phyloP scores from a whole-genome alignment of 2,797 vertebrate species.

The Sebastes jordani region DNA sequence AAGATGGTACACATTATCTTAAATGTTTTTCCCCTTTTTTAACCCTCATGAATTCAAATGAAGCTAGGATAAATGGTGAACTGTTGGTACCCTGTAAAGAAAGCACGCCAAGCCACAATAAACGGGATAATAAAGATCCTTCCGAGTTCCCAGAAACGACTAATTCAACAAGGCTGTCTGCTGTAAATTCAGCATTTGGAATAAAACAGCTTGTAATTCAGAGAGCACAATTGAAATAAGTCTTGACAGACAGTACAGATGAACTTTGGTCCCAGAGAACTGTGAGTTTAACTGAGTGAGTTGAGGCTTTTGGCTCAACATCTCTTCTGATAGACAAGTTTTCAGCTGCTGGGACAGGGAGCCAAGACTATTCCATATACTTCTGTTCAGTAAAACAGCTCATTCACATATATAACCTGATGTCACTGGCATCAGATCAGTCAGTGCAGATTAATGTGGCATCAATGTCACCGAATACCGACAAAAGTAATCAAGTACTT shows the following conservation, averaged over 20 bases:
- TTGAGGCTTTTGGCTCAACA: not conserved
- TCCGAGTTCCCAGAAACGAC: conserved; percentile 39
- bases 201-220: conserved; percentile 16
- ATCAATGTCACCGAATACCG: not conserved
- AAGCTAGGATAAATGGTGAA: not conserved
- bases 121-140: conserved; percentile 28
- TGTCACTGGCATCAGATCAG: conserved; percentile 17
- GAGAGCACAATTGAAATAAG: not conserved
- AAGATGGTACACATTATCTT: not conserved
- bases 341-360: not conserved
- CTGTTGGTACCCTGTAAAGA: not conserved
- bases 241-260: conserved; percentile 13
- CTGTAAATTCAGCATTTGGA: conserved; percentile 17
- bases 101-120: conserved; percentile 25
- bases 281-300: not conserved
- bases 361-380: conserved; percentile 1
- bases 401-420: conserved; percentile 3
- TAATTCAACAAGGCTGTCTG: conserved; percentile 17
- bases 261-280: conserved; percentile 19
- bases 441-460: conserved; percentile 27
- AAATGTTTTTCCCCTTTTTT: not conserved
- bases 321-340: not conserved
- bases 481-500: not conserved
- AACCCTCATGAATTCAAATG: not conserved
- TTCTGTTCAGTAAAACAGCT: not conserved